Percentiles rank a stretch among this genome's conserved stretches.
Evolutionary conservation across 2,888 invertebrate species (phyloP).

Genomic region (Schizaphis graminum): DNA sequence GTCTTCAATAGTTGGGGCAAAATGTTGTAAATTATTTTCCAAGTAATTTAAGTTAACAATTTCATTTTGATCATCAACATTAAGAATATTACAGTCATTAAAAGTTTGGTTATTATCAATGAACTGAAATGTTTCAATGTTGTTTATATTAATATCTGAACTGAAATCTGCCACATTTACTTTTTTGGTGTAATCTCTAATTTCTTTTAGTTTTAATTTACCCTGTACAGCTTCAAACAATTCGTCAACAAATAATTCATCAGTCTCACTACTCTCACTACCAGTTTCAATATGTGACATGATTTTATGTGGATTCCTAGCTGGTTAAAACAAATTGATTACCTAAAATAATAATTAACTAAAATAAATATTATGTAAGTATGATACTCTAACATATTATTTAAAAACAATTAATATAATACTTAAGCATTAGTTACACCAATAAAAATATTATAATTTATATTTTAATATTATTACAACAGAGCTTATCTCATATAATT

Average conservation of each 20-base stretch:
- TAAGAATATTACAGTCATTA: not conserved
- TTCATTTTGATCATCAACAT: not conserved
- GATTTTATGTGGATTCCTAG: no score
- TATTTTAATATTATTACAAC: not conserved
- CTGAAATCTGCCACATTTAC: not conserved
- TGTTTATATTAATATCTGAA: not conserved
- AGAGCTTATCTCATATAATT: not conserved
- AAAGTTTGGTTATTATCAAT: not conserved
- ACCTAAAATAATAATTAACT: conserved; percentile 16
- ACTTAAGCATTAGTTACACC: not conserved
- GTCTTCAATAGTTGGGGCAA: no score
- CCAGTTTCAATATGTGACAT: not conserved
- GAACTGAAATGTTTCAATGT: not conserved
- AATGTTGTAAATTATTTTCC: not conserved
- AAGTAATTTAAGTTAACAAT: not conserved
- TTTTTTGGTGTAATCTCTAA: not conserved
- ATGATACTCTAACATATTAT: not conserved
- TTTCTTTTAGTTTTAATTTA: not conserved
- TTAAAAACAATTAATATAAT: not conserved
- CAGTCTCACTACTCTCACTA: not conserved
- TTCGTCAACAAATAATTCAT: not conserved
- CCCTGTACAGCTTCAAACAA: not conserved
- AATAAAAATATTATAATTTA: not conserved
- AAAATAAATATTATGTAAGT: not conserved
- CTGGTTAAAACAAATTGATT: not conserved